A percentile compares a stretch with the other conserved stretches of the same genome.
phyloP scores from a whole-genome alignment of 2,888 invertebrate species.

The Hyles lineata region DNA sequence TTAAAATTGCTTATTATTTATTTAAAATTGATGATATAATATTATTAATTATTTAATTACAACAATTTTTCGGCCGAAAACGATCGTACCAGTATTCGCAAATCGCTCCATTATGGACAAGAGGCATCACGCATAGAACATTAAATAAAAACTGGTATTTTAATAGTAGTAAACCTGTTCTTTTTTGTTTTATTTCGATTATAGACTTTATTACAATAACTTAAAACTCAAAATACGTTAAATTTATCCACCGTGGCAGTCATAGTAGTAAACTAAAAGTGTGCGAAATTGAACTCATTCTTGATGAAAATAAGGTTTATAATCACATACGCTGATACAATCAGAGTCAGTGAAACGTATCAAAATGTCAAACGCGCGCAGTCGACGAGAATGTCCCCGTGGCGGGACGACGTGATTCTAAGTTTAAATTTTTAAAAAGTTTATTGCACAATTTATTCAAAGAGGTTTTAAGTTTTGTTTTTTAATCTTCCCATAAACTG shows the following conservation, averaged over 20 bases:
- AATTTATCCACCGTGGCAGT: not conserved
- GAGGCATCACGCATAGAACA: constrained; percentile 8
- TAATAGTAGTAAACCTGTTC: constrained; percentile 2
- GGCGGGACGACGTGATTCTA: constrained; percentile 36
- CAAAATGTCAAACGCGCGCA: constrained; percentile 49
- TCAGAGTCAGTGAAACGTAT: constrained; percentile 37
- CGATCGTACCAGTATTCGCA: not conserved
- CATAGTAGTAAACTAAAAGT: not conserved
- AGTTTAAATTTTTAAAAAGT: constrained; percentile 38
- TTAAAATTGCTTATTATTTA: too few relatives aligned
- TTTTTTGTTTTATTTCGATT: not conserved
- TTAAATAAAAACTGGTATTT: constrained; percentile 20
- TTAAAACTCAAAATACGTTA: constrained; percentile 31
- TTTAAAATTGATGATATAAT: too few relatives aligned
- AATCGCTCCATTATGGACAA: not conserved
- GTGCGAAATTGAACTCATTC: constrained; percentile 35
- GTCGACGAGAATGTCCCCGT: constrained; percentile 52
- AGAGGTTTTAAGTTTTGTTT: constrained; percentile 11
- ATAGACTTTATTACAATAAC: not conserved
- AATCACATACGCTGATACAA: constrained; percentile 30
- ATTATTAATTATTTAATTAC: not conserved
- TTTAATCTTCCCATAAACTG: not conserved
- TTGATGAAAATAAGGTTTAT: not conserved
- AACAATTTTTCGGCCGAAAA: too few relatives aligned
- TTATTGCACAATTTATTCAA: constrained; percentile 6